Evolutionary conservation across 2,797 vertebrate species (phyloP).

Genomic region (Centropyge bicolor): DNA sequence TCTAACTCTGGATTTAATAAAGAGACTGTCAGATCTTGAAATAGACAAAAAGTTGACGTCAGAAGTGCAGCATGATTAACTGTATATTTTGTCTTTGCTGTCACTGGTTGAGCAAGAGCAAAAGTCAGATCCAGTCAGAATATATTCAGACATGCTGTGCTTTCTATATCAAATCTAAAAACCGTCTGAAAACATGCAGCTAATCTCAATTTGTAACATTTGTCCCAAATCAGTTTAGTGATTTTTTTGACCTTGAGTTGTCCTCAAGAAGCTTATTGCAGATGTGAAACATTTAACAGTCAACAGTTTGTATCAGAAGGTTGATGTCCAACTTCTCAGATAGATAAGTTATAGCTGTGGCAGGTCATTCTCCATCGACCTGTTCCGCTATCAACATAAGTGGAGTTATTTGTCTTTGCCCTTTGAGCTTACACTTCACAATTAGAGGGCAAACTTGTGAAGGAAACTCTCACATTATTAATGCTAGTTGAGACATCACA

Average conservation of each 20-base stretch:
- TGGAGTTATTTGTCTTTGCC: neutral
- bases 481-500: neutral
- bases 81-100: neutral
- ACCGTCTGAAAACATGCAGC: neutral
- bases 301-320: neutral
- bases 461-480: neutral
- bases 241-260: neutral
- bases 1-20: neutral
- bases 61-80: neutral
- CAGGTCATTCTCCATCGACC: conserved; percentile 6
- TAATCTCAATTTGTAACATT: neutral
- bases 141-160: too few relatives aligned
- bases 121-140: neutral
- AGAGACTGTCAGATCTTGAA: neutral
- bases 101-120: neutral
- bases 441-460: neutral
- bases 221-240: neutral
- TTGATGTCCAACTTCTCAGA: neutral
- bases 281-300: neutral
- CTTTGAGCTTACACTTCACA: neutral
- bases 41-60: neutral
- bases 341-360: neutral
- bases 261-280: neutral
- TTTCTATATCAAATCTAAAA: neutral
- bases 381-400: neutral